Conservation (phyloP, 1,140 invertebrate species). For the Trypoxylus dichotomus region DNA sequence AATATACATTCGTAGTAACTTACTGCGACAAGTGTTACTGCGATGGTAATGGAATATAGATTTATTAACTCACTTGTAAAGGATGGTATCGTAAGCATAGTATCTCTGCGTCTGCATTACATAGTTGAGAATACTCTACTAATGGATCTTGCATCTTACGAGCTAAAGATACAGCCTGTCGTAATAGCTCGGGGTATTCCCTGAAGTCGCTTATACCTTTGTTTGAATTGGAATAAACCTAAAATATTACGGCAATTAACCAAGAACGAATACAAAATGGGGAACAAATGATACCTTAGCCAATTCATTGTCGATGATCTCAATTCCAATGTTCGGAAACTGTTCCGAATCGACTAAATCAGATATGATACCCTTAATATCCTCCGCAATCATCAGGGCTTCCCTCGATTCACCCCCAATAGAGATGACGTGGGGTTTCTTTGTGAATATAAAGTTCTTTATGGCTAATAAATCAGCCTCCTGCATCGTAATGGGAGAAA, state of each 20-base stretch:
- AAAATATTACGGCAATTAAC: background rate
- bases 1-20: too few relatives aligned
- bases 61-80: slow-evolving; percentile 49
- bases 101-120: slow-evolving; percentile 94
- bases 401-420: slow-evolving; percentile 90
- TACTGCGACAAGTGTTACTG: too few relatives aligned
- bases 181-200: slow-evolving; percentile 85
- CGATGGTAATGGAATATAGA: too few relatives aligned
- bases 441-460: slow-evolving; percentile 82
- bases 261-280: background rate
- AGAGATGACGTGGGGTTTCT: slow-evolving; percentile 92
- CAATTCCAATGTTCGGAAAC: slow-evolving; percentile 84
- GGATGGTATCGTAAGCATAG: slow-evolving; percentile 91
- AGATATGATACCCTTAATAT: slow-evolving; percentile 77
- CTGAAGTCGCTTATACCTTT: slow-evolving; percentile 85
- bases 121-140: slow-evolving; percentile 94
- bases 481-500: slow-evolving; percentile 50
- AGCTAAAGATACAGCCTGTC: slow-evolving; percentile 91
- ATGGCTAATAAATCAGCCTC: slow-evolving; percentile 81
- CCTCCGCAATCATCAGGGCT: slow-evolving; percentile 82
- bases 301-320: slow-evolving; percentile 91
- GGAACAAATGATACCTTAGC: slow-evolving; percentile 59
- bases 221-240: slow-evolving; percentile 86
- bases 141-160: slow-evolving; percentile 93
- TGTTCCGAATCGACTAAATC: slow-evolving; percentile 82